Evolutionary conservation across 1,140 invertebrate species (phyloP).

Genomic region (Drosophila tropicalis): DNA sequence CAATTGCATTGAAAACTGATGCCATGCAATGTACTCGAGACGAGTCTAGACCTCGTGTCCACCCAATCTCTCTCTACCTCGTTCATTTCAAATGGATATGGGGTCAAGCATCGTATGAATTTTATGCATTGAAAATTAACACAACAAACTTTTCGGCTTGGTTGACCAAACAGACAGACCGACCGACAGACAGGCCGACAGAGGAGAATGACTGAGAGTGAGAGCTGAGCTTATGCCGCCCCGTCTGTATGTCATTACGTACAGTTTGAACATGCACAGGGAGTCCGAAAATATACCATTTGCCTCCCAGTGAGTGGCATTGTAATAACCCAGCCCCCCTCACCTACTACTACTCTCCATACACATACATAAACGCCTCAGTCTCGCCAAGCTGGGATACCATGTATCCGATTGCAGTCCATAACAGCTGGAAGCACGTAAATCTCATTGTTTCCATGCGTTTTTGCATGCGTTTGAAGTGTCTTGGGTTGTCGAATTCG

Average conservation of each 20-base stretch:
- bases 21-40: conserved; percentile 33
- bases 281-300: conserved; percentile 38
- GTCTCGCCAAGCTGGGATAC: not conserved
- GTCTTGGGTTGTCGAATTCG: conserved; percentile 63
- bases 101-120: conserved; percentile 53
- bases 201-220: conserved; percentile 35
- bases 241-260: conserved; percentile 2
- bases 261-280: conserved; percentile 5
- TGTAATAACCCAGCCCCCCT: conserved; percentile 37
- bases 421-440: conserved; percentile 77
- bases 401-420: conserved; percentile 76
- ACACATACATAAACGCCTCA: not conserved
- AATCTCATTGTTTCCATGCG: conserved; percentile 76
- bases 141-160: conserved; percentile 78
- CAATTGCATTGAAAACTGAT: conserved; percentile 41
- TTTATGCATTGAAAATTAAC: conserved; percentile 77
- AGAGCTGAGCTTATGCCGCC: not conserved
- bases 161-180: conserved; percentile 59
- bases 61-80: not conserved
- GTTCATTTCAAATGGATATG: too few relatives aligned
- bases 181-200: conserved; percentile 61
- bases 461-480: conserved; percentile 73
- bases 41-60: conserved; percentile 12
- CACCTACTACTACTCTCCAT: not conserved
- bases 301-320: conserved; percentile 27